These are phyloP conservation scores for Cheilosia soror DNA, from an alignment of 2,888 invertebrate genomes.

Conservation along the genomic window DNA sequence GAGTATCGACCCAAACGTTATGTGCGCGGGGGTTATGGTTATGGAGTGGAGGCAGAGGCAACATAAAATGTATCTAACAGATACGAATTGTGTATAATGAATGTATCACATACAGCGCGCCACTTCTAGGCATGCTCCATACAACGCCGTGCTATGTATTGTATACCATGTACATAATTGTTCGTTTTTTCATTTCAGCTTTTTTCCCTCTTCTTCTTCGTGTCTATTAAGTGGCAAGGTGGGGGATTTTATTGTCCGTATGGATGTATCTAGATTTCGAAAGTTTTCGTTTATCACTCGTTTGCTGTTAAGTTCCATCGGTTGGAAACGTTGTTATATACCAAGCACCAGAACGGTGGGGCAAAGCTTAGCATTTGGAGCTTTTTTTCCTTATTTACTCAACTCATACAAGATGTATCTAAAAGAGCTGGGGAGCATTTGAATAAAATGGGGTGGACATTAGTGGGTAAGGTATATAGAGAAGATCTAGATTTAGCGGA, in stretches of 20 bases:
- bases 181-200: slow-evolving; percentile 39
- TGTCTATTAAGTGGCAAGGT: slow-evolving; percentile 71
- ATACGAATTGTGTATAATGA: slow-evolving; percentile 70
- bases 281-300: slow-evolving; percentile 51
- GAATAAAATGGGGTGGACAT: slow-evolving; percentile 63
- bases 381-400: slow-evolving; percentile 58
- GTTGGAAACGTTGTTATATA: slow-evolving; percentile 66
- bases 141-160: slow-evolving; percentile 61
- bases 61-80: slow-evolving; percentile 73
- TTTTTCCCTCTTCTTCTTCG: slow-evolving; percentile 44
- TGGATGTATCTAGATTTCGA: slow-evolving; percentile 64
- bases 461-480: slow-evolving; percentile 72
- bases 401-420: slow-evolving; percentile 22
- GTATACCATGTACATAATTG: not conserved
- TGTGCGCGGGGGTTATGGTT: slow-evolving; percentile 11
- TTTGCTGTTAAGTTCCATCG: slow-evolving; percentile 63
- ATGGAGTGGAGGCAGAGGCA: slow-evolving; percentile 22
- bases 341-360: slow-evolving; percentile 41
- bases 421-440: slow-evolving; percentile 46
- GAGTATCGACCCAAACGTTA: slow-evolving; percentile 69
- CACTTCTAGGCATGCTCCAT: slow-evolving; percentile 75
- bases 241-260: slow-evolving; percentile 64
- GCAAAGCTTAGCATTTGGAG: slow-evolving; percentile 64
- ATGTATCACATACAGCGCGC: slow-evolving; percentile 71
- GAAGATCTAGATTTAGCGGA: slow-evolving; percentile 42